A percentile compares a stretch with the other conserved stretches of the same genome.
Conservation (phyloP, 1,140 invertebrate species). For the Hyposmocoma kahamanoa region DNA sequence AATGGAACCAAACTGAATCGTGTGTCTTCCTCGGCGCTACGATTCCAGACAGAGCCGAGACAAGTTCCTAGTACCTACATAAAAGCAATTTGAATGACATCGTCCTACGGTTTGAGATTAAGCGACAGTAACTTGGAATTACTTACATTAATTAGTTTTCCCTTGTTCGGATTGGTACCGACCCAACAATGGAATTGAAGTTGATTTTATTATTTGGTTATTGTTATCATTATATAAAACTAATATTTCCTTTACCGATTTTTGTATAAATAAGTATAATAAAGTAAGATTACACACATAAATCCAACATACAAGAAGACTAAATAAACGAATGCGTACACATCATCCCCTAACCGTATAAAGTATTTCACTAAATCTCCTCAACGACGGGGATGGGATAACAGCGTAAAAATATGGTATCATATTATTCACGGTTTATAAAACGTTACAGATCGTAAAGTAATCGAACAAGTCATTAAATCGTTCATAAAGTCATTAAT, state of each 20-base stretch:
- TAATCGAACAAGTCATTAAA: not conserved
- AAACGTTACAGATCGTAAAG: not conserved
- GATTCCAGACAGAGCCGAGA: not conserved
- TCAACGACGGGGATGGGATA: not conserved
- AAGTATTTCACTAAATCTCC: not conserved
- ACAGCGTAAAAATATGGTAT: not conserved
- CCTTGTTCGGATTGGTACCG: too few relatives aligned
- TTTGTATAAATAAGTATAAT: too few relatives aligned
- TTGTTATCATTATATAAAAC: too few relatives aligned
- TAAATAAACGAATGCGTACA: too few relatives aligned
- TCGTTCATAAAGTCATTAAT: not conserved
- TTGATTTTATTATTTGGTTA: too few relatives aligned
- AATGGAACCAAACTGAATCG: not conserved
- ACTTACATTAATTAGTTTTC: too few relatives aligned
- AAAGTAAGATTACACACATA: too few relatives aligned
- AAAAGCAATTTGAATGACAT: not conserved
- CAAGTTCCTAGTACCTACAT: not conserved
- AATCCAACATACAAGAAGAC: too few relatives aligned
- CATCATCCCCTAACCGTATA: not conserved
- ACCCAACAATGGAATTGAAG: too few relatives aligned
- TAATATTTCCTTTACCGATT: too few relatives aligned
- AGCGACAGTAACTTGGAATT: too few relatives aligned
- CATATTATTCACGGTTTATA: not conserved
- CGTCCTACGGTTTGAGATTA: not conserved
- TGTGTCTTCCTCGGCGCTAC: not conserved